A percentile compares a stretch with the other conserved stretches of the same genome.
Evolutionary conservation across 2,113 vertebrate genomes (phyloP).

Genomic region (Pteronura brasiliensis): DNA sequence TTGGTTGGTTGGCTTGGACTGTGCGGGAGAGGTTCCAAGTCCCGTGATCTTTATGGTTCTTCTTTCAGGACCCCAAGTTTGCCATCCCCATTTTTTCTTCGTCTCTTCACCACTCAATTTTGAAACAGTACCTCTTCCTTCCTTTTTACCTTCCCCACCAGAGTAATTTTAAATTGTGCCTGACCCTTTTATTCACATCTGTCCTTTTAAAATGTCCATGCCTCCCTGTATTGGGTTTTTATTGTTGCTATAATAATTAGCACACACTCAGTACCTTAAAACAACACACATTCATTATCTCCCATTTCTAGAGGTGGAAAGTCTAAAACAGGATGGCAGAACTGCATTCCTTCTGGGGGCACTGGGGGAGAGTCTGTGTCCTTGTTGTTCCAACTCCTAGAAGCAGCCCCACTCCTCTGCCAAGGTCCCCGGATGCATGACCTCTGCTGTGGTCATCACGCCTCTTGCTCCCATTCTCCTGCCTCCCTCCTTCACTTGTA

Average conservation of each 20-base stretch:
- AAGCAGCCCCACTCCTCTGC: too few relatives aligned
- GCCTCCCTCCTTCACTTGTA: background rate
- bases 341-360: background rate
- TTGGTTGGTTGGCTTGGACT: background rate
- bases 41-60: background rate
- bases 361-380: background rate
- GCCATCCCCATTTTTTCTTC: background rate
- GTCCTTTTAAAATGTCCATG: background rate
- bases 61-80: background rate
- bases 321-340: background rate
- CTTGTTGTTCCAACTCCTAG: background rate
- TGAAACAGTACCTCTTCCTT: background rate
- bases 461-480: background rate
- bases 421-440: background rate
- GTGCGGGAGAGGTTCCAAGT: background rate
- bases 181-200: background rate
- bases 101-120: background rate
- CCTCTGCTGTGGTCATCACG: background rate
- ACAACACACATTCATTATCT: background rate
- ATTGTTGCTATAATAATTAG: background rate
- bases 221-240: background rate
- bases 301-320: background rate
- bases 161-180: background rate
- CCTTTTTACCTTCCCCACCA: background rate
- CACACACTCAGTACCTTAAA: background rate